Conservation (phyloP, 1,140 invertebrate species). For the Nephila pilipes region DNA sequence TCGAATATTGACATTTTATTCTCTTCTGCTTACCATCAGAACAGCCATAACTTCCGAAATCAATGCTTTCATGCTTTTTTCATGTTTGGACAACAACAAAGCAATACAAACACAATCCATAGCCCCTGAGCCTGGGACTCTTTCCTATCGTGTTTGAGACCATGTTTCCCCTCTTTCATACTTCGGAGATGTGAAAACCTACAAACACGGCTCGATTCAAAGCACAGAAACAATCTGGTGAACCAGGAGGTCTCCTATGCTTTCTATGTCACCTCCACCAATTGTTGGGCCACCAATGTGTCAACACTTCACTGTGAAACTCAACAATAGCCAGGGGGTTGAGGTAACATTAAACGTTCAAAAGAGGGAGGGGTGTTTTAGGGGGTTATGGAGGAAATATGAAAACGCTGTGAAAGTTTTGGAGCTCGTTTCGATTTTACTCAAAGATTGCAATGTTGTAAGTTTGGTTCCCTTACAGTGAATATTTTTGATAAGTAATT, state of each 20-base stretch:
- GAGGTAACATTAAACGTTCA: conserved; percentile 69
- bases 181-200: conserved; percentile 22
- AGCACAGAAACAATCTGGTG: conserved; percentile 48
- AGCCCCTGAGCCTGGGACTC: background rate
- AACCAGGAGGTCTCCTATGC: background rate
- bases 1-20: background rate
- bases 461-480: no score
- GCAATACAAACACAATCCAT: conserved; percentile 19
- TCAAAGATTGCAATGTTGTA: background rate
- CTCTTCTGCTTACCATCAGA: background rate
- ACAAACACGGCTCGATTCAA: conserved; percentile 57
- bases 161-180: conserved; percentile 29
- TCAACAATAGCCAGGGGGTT: conserved; percentile 41
- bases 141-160: conserved; percentile 16
- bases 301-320: conserved; percentile 68
- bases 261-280: background rate
- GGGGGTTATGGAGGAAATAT: background rate
- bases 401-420: background rate
- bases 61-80: background rate
- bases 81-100: conserved; percentile 29
- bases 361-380: background rate
- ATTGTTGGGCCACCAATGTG: conserved; percentile 44
- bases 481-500: no score
- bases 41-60: background rate
- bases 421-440: background rate